Percentiles rank a stretch among this genome's conserved stretches.
phyloP scores from a whole-genome alignment of 1,140 invertebrate genomes.

The Colletes latitarsis region DNA sequence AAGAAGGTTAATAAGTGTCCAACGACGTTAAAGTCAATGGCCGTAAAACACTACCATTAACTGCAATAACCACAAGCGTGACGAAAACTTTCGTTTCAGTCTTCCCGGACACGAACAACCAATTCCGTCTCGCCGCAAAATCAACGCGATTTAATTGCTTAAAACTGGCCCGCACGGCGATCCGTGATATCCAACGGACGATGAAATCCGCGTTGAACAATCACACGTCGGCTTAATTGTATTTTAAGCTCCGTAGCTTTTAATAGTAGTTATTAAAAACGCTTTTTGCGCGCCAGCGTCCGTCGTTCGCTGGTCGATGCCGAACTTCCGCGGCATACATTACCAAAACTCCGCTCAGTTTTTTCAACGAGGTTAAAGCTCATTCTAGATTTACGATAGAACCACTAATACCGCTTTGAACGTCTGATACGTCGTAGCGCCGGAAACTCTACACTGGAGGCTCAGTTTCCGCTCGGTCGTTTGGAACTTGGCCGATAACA shows the following conservation, averaged over 20 bases:
- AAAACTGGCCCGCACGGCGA: background rate
- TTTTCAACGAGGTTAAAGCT: slow-evolving; percentile 45
- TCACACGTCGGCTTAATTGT: slow-evolving; percentile 25
- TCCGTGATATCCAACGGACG: slow-evolving; percentile 3
- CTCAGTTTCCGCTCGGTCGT: slow-evolving; percentile 36
- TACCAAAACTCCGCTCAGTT: slow-evolving; percentile 25
- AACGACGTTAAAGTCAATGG: background rate
- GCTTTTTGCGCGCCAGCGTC: slow-evolving; percentile 16
- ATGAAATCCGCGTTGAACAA: slow-evolving; percentile 11
- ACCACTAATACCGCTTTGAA: slow-evolving; percentile 59
- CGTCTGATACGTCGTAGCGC: slow-evolving; percentile 58
- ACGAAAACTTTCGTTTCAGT: background rate
- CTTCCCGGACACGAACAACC: background rate
- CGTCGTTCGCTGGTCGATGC: background rate
- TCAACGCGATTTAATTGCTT: background rate
- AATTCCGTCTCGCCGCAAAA: background rate
- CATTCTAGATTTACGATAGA: slow-evolving; percentile 56
- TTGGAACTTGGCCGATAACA: slow-evolving; percentile 55
- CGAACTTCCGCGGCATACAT: slow-evolving; percentile 16
- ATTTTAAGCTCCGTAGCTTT: slow-evolving; percentile 32
- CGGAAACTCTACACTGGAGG: slow-evolving; percentile 43
- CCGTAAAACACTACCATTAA: background rate
- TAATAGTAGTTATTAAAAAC: slow-evolving; percentile 64
- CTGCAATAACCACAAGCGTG: background rate
- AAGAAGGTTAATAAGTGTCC: background rate